Conservation (phyloP, 1,140 invertebrate genomes). For the Cyphomyrmex costatus region DNA sequence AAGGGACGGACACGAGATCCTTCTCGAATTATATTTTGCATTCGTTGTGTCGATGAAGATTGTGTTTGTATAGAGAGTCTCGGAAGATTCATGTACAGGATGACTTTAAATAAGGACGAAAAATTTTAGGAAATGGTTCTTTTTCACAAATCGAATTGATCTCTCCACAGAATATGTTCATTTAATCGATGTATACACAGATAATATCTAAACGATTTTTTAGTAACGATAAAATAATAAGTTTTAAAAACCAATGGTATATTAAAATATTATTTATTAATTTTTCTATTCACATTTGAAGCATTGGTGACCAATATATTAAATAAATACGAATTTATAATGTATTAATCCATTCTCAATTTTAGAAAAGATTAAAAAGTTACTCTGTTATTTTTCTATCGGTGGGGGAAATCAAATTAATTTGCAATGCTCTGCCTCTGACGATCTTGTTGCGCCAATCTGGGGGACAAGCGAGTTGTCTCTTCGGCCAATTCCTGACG, state of each 20-base stretch:
- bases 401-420: slow-evolving; percentile 2
- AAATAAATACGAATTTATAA: slow-evolving; percentile 15
- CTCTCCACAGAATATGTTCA: neutral
- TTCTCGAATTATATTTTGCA: neutral
- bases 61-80: neutral
- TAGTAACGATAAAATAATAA: neutral
- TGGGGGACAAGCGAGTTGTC: neutral
- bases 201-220: neutral
- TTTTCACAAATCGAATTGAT: neutral
- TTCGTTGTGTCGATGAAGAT: neutral
- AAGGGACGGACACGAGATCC: neutral
- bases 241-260: neutral
- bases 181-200: neutral
- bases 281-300: neutral
- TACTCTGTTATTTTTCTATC: neutral
- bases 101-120: no score
- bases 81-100: neutral
- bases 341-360: neutral
- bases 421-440: neutral
- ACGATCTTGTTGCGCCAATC: neutral
- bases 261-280: slow-evolving; percentile 8
- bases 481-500: slow-evolving; percentile 44
- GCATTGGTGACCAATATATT: neutral
- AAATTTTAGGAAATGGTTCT: neutral
- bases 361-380: neutral